Evolutionary conservation across 2,888 invertebrate species (phyloP), one percentile per base, ranked within the genome.

Genomic region (Callimorpha dominula): DNA sequence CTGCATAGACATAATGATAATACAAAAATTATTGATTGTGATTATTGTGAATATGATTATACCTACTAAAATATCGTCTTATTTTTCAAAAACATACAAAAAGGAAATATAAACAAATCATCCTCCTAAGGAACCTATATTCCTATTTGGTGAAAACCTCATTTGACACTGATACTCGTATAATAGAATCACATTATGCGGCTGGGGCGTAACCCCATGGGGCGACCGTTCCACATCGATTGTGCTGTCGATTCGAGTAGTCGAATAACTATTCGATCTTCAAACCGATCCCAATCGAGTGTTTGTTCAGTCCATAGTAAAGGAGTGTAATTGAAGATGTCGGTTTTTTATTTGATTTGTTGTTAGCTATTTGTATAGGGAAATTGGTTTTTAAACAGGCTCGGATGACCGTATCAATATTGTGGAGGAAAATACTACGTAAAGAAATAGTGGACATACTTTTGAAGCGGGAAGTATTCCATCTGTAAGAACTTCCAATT

Each of bases 381-480:
- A 90, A 88, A 90, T 91, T 87, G 89, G 84, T 87, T 90, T 91
- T 88, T 86, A 89, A 90, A 89, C 86, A 85, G 85, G 82, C 84
- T 85, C 76, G 71, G 78, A 79, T 81, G 77, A 84, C 78, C 77
- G 75, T 77, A 83, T 81, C 78, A 83, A 83, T 78, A 78, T 75
- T 72, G 66, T 42, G 60, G 74, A 54, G 65, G 66, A 73, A 76
- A 65, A 63, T 70, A 57, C 31, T 68, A 54, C 40, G 43, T 63
- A 42, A 20, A 52, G 42, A 7, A 31, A 60, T 17, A 14, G 46
- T 49, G 54, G 60, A 49, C 65, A 46, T 20, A 42, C 40, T 63
- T 65, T 7, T 62, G 31, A 31, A 31, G 60, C 46, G 11, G 9
- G 9, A 46, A 0, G 68, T 31, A 8, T 66, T 66, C 9, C 40